Percentiles rank a stretch among this genome's conserved stretches.
Conservation (phyloP, 2,113 vertebrate species). For the Todiramphus chloris region DNA sequence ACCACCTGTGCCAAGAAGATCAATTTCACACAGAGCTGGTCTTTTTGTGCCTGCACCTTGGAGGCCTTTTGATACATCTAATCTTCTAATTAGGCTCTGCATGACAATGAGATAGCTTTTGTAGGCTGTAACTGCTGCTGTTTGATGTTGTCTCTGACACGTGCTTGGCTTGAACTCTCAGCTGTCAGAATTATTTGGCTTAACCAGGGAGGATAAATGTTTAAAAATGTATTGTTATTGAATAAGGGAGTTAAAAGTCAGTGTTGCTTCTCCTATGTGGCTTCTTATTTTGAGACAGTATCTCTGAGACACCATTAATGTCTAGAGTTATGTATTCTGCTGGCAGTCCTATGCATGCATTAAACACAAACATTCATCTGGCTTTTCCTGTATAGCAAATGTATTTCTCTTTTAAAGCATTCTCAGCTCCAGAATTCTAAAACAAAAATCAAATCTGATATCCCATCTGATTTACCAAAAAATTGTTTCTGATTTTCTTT, state of each 20-base stretch:
- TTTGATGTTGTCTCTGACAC: not conserved
- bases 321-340: not conserved
- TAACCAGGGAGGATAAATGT: not conserved
- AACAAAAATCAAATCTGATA: not conserved
- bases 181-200: not conserved
- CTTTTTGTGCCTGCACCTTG: not conserved
- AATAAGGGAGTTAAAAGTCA: not conserved
- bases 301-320: not conserved
- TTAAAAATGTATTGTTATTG: not conserved
- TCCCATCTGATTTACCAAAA: not conserved
- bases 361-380: not conserved
- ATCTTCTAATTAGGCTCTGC: conserved; percentile 35
- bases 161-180: not conserved
- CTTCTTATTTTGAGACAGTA: not conserved
- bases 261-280: not conserved
- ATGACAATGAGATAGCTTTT: not conserved
- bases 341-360: not conserved
- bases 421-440: not conserved
- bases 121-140: not conserved
- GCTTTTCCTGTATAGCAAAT: not conserved
- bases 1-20: not conserved
- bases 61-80: not conserved
- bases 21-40: not conserved
- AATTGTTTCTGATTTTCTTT: not conserved
- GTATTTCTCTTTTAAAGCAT: not conserved